Evolutionary conservation across 2,888 invertebrate species (phyloP), one percentile per base, ranked within the genome.

Genomic region (Schizotus pectinicornis): DNA sequence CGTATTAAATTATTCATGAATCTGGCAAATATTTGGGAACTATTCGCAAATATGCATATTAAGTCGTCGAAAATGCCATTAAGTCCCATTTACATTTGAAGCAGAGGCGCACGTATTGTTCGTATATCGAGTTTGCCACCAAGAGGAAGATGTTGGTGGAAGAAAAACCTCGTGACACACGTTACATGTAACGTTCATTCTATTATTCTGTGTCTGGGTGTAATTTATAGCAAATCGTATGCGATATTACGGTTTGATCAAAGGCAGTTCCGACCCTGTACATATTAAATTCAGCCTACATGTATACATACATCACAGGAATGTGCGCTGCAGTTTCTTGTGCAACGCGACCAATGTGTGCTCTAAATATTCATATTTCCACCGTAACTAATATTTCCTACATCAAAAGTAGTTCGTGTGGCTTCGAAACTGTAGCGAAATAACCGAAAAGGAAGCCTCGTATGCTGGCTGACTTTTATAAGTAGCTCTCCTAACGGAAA

Each of bases 351-450:
- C 22, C 22, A n/a, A n/a, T n/a, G n/a, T n/a, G n/a, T n/a, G 22
- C 22, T 5, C 54, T 54, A 54, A 47, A 54, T 54, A 47, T 54
- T 54, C 54, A 54, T 54, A 54, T 47, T 54, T 54, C 9, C n/a
- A 34, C 30, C 30, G 33, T 45, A 46, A 54, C 46, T 54, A 54
- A 54, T 54, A 54, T 54, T 47, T 47, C 47, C 22, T 12, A 37
- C 42, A 37, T 11, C 13, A 38, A 45, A 46, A 33, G 22, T 22
- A 22, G 22, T 22, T 22, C 22, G 3, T 22, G 22, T 5, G 2
- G 2, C 3, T 22, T 22, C 22, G 2, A 5, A 22, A 22, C 22
- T 22, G n/a, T n/a, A n/a, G n/a, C n/a, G n/a, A n/a, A n/a, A n/a
- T n/a, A n/a, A n/a, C n/a, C n/a, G n/a, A n/a, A n/a, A n/a, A n/a